phyloP scores from a whole-genome alignment of 2,113 vertebrate species.

The Corythaixoides concolor region DNA sequence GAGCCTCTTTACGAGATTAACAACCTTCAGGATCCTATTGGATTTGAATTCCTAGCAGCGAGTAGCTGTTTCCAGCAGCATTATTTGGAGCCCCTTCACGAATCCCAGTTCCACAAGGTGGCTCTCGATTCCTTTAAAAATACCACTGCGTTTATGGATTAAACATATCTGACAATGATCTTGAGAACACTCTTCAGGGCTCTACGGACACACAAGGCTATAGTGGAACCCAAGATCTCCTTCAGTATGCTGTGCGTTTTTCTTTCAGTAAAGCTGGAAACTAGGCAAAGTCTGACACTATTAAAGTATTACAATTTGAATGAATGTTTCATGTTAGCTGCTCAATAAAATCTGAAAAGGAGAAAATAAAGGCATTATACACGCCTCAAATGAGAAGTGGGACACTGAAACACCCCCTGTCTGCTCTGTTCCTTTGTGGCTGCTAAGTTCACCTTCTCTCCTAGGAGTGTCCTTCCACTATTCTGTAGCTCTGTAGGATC shows the following conservation, averaged over 20 bases:
- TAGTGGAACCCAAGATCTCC: neutral
- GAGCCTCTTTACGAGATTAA: neutral
- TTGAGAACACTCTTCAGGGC: neutral
- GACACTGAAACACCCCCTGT: neutral
- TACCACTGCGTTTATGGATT: neutral
- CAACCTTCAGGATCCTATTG: neutral
- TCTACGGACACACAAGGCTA: fast-evolving
- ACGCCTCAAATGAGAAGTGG: neutral
- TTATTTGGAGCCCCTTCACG: neutral
- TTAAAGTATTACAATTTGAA: neutral
- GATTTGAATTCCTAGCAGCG: neutral
- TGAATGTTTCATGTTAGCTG: neutral
- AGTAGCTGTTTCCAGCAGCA: neutral
- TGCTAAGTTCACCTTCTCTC: neutral
- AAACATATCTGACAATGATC: neutral
- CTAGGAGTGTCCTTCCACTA: neutral
- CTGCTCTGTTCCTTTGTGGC: neutral
- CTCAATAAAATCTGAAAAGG: neutral
- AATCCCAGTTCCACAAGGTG: conserved; percentile 64
- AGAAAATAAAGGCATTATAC: neutral
- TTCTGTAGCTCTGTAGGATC: neutral
- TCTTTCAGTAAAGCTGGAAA: neutral
- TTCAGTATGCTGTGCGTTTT: neutral
- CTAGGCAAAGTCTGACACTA: neutral
- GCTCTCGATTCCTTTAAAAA: conserved; percentile 42